Percentiles rank a stretch among this genome's conserved stretches.
Conservation (phyloP, 2,797 vertebrate species). For the Cryptoprocta ferox region DNA sequence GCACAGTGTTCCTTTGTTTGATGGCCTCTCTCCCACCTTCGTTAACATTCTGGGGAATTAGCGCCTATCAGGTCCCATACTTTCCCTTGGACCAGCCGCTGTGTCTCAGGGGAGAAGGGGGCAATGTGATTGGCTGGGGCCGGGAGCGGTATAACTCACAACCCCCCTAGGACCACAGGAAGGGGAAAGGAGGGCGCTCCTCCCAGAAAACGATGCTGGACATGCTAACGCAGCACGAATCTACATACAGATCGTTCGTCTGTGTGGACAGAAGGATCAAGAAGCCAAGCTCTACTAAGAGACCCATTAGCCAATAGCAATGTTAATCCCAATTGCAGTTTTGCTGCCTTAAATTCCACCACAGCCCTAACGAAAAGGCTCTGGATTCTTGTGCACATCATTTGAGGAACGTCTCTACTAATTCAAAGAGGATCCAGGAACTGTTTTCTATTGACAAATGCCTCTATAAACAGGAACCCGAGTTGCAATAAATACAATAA, state of each 20-base stretch:
- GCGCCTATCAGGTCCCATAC: not conserved
- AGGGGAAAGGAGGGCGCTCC: not conserved
- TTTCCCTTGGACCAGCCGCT: not conserved
- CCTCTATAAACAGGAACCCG: not conserved
- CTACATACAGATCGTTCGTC: not conserved
- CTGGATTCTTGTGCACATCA: conserved; percentile 45
- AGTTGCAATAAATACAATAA: not conserved
- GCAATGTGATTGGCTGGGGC: not conserved
- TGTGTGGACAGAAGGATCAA: not conserved
- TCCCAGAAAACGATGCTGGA: not conserved
- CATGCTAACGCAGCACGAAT: not conserved
- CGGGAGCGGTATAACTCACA: not conserved
- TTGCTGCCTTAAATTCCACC: conserved; percentile 39
- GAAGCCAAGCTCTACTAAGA: not conserved
- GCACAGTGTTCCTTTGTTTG: not conserved
- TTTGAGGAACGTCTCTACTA: not conserved
- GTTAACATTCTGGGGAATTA: not conserved
- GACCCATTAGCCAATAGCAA: not conserved
- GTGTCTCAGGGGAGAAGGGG: not conserved
- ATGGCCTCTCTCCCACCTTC: not conserved
- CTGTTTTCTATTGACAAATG: conserved; percentile 26
- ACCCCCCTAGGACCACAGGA: not conserved
- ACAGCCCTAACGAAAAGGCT: conserved; percentile 27
- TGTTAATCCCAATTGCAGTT: not conserved
- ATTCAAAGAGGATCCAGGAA: conserved; percentile 27